Base-by-base conservation (phyloP, 2,888 invertebrate species). In the Mesorhabditis sp. region DNA sequence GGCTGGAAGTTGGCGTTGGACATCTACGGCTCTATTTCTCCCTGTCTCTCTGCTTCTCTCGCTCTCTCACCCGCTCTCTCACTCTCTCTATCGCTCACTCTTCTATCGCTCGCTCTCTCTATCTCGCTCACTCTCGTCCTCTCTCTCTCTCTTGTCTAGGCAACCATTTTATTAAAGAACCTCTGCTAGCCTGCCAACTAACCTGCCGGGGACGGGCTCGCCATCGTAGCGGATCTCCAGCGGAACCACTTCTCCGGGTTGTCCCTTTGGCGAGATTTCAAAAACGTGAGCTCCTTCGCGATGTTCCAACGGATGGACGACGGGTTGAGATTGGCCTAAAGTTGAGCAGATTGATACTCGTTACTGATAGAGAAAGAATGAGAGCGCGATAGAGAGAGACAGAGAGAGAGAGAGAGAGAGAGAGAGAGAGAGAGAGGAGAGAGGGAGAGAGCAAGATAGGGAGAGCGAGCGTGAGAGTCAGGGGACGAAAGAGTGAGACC, bases 191-290 rank as follows among this genome's bases (percentile, higher is more conserved):
- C 15, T 28, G 15, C 15, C 63, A n/a, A 28, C 64, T 13, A 43
- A 72, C 72, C 71, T 71, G 62, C 72, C 77, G 7, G 66, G 64
- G 15, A 77, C 68, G 10, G 73, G 72, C 15, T 71, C 72, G 64
- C 75, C 78, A 67, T 75, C 74, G 45, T 77, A 78, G 66, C 69
- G 63, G 66, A 78, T 68, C 45, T 75, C 71, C 10, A 78, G 13
- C 5, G 76, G 76, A 43, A 78, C 64, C 4, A 66, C 42, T 13
- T 65, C 72, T 15, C 76, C 76, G 15, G 71, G 50, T 13, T 73
- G 67, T 10, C 77, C 76, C 7, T 63, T 68, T 4, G 78, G 74
- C 4, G 70, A 62, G 68, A 80, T 74, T 2, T 69, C 50, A 5
- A 67, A 72, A 10, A 50, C 58, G n/a, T 50, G 7, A 13, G n/a